A percentile compares a stretch with the other conserved stretches of the same genome.
Evolutionary conservation across 2,888 invertebrate genomes (phyloP).

Genomic region (Napeogenes inachia): DNA sequence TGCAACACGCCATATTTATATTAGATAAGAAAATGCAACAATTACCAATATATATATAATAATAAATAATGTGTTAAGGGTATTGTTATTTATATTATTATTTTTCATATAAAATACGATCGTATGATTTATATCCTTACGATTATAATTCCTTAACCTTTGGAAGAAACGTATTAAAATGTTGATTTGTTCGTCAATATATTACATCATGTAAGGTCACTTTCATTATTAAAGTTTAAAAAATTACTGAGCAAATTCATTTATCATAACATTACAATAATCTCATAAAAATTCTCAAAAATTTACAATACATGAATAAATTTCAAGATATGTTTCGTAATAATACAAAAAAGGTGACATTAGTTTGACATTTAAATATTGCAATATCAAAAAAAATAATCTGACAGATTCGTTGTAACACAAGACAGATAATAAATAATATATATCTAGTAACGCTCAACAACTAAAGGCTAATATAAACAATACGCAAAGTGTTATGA

Average conservation of each 20-base stretch:
- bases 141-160: conserved; percentile 19
- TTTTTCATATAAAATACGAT: conserved; percentile 10
- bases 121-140: conserved; percentile 11
- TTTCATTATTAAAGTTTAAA: conserved; percentile 36
- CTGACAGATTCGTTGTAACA: conserved; percentile 60
- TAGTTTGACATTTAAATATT: conserved; percentile 12
- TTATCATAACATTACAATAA: conserved; percentile 22
- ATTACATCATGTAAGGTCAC: conserved; percentile 38
- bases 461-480: conserved; percentile 56
- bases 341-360: neutral
- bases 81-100: conserved; percentile 5
- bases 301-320: conserved; percentile 23
- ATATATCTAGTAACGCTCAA: conserved; percentile 72
- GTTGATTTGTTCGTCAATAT: conserved; percentile 22
- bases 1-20: conserved; percentile 27
- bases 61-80: conserved; percentile 11
- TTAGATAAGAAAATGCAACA: conserved; percentile 30
- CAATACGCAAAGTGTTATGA: conserved; percentile 28
- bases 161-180: conserved; percentile 20
- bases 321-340: neutral
- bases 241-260: conserved; percentile 33
- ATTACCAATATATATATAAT: conserved; percentile 19
- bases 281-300: conserved; percentile 26
- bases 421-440: conserved; percentile 64
- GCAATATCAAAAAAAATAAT: conserved; percentile 32